Conservation (phyloP, 2,113 vertebrate species). For the Elaphurus davidianus region DNA sequence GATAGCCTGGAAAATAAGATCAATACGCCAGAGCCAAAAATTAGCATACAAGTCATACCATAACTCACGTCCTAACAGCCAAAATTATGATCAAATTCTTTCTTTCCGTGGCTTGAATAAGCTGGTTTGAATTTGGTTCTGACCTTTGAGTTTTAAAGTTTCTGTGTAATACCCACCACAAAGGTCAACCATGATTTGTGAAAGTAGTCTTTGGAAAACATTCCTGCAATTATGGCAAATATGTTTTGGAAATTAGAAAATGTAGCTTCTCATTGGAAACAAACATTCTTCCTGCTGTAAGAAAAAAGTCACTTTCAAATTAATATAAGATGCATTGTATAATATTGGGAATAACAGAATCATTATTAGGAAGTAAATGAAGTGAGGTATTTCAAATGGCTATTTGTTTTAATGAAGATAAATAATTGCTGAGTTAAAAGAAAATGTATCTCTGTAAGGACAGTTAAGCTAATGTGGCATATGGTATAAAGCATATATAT, state of each 20-base stretch:
- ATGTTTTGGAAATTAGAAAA: not conserved
- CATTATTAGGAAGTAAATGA: not conserved
- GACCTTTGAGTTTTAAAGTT: constrained; percentile 24
- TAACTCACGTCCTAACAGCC: not conserved
- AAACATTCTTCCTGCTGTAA: not conserved
- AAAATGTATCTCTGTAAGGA: not conserved
- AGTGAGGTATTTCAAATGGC: not conserved
- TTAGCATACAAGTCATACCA: not conserved
- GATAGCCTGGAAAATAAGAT: not conserved
- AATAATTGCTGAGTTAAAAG: not conserved
- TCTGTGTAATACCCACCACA: not conserved
- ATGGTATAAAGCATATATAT: not conserved
- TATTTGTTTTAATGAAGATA: not conserved
- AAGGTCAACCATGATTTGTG: constrained; percentile 11
- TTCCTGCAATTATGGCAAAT: not conserved
- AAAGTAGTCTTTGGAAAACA: not conserved
- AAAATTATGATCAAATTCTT: not conserved
- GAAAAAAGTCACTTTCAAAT: not conserved
- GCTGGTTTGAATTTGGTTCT: not conserved
- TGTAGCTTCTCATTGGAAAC: not conserved
- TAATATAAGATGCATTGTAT: not conserved
- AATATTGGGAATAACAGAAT: not conserved
- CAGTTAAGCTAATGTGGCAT: not conserved
- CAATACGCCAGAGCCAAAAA: not conserved
- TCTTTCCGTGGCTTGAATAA: not conserved